Evolutionary conservation across 2,113 vertebrate species (phyloP).

Genomic region (Isichthys henryi): DNA sequence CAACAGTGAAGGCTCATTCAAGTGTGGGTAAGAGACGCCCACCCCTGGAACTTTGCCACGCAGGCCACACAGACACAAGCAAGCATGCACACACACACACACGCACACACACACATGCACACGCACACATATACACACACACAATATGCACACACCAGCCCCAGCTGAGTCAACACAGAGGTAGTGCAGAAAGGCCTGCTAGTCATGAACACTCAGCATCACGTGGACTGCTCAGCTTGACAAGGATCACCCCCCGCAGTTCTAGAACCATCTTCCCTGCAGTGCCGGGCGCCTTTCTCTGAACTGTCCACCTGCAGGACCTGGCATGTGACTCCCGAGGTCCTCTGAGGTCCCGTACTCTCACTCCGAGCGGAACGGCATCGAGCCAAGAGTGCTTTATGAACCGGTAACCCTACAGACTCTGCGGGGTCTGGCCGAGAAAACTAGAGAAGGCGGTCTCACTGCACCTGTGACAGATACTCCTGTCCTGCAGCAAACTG

Average conservation of each 20-base stretch:
- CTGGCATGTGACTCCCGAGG: background rate
- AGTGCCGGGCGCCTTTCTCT: background rate
- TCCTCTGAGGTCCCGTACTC: background rate
- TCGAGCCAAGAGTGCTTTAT: background rate
- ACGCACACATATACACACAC: background rate
- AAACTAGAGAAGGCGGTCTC: background rate
- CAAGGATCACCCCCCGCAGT: background rate
- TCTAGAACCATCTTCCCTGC: background rate
- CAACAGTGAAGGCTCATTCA: background rate
- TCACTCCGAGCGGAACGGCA: background rate
- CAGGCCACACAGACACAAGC: background rate
- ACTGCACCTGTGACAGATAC: background rate
- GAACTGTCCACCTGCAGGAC: background rate
- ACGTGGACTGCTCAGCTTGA: background rate
- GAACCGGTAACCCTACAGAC: background rate
- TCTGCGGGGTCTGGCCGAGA: background rate
- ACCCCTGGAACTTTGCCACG: background rate
- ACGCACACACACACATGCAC: background rate
- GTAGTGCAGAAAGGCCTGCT: background rate
- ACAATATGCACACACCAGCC: background rate
- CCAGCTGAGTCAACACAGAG: background rate
- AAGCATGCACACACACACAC: background rate
- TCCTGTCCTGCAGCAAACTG: background rate
- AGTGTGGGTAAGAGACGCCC: slow-evolving; percentile 29
- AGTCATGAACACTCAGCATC: background rate